A percentile compares a stretch with the other conserved stretches of the same genome.
Evolutionary conservation across 2,888 invertebrate genomes (phyloP).

Genomic region (Sclerodermus sp.): DNA sequence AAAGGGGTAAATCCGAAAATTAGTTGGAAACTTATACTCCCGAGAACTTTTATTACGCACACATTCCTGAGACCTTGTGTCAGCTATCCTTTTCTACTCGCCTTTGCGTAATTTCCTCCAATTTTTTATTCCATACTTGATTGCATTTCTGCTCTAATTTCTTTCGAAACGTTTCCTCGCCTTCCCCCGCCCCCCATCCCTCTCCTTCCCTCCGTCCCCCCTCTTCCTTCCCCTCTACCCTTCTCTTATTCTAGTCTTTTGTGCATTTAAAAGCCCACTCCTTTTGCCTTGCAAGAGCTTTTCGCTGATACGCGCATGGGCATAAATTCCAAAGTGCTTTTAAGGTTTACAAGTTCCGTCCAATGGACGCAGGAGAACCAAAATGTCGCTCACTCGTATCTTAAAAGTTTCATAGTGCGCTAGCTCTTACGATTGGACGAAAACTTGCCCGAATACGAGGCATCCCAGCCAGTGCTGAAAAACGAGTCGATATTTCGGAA

Average conservation of each 20-base stretch:
- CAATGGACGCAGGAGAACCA: constrained; percentile 12
- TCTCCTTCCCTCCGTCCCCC: neutral
- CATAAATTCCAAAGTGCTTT: constrained; percentile 19
- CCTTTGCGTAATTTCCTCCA: too few species aligned
- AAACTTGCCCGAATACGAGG: constrained; percentile 13
- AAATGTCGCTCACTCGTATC: constrained; percentile 26
- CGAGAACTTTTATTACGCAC: too few species aligned
- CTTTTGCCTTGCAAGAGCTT: neutral
- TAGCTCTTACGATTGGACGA: constrained; percentile 21
- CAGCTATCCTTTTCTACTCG: too few species aligned
- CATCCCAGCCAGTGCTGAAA: neutral
- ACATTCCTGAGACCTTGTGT: neutral
- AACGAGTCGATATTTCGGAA: neutral
- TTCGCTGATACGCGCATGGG: constrained; percentile 11
- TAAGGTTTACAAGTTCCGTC: constrained; percentile 11
- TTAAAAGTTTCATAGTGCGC: constrained; percentile 23
- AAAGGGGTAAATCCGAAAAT: constrained; percentile 28
- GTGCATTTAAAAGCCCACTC: neutral
- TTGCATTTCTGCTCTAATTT: too few species aligned
- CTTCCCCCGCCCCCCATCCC: neutral
- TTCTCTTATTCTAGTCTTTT: too few species aligned
- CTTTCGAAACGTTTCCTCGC: too few species aligned
- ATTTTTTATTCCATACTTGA: too few species aligned
- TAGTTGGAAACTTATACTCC: constrained; percentile 25
- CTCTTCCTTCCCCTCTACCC: constrained; percentile 35